Evolutionary conservation across 64 coral and sea anemone genomes (phyloP).

Genomic region (Actinia tenebrosa): DNA sequence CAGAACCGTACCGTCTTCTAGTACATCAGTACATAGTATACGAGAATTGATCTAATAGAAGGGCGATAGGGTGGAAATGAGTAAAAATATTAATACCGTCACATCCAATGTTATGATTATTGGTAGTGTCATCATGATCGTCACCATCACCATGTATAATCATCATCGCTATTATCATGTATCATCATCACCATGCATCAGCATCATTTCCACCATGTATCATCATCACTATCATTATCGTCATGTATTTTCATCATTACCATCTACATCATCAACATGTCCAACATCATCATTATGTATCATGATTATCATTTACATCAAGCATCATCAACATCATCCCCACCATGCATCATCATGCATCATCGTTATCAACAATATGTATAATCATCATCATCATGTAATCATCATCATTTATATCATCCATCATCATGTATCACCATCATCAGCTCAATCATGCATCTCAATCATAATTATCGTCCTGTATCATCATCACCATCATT

Average conservation of each 20-base stretch:
- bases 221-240: too few species aligned
- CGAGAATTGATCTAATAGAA: conserved; percentile 63
- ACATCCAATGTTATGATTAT: neutral
- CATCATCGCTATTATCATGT: neutral
- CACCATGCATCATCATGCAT: neutral
- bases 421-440: neutral
- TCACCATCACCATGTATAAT: neutral
- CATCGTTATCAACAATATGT: neutral
- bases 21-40: conserved; percentile 68
- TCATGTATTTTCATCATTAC: neutral
- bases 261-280: neutral
- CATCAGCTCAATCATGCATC: neutral
- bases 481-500: neutral
- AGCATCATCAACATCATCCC: neutral
- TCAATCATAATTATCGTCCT: neutral
- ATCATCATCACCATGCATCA: neutral
- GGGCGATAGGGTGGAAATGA: neutral
- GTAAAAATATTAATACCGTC: neutral
- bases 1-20: conserved; percentile 60
- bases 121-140: neutral
- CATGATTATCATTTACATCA: neutral
- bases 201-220: too few species aligned
- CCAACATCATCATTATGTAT: neutral
- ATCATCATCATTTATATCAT: neutral
- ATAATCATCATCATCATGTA: neutral